Evolutionary conservation across 2,113 vertebrate genomes (phyloP).

Genomic region (cat (Felis catus)): F.catus_Fca126_mat1.0 CM031428.1:33731501-33732000

Average conservation of each 20-base stretch:
- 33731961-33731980: too few relatives aligned
- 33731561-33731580: too few relatives aligned
- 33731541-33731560: too few relatives aligned
- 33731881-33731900: too few relatives aligned
- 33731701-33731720: background rate
- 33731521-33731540: too few relatives aligned
- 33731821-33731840: background rate
- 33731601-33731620: too few relatives aligned
- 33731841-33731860: background rate
- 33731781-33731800: background rate
- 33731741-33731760: background rate
- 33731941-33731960: background rate
- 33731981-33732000: background rate
- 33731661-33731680: too few relatives aligned
- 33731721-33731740: background rate
- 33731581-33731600: too few relatives aligned
- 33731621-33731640: too few relatives aligned
- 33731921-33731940: background rate
- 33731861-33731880: rapidly evolving
- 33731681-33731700: too few relatives aligned
- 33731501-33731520: too few relatives aligned
- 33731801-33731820: background rate
- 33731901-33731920: background rate
- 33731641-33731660: too few relatives aligned
- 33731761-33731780: background rate